A percentile compares a stretch with the other conserved stretches of the same genome.
Conservation (phyloP, 1,140 invertebrate genomes). For the Steinernema khuongi region DNA sequence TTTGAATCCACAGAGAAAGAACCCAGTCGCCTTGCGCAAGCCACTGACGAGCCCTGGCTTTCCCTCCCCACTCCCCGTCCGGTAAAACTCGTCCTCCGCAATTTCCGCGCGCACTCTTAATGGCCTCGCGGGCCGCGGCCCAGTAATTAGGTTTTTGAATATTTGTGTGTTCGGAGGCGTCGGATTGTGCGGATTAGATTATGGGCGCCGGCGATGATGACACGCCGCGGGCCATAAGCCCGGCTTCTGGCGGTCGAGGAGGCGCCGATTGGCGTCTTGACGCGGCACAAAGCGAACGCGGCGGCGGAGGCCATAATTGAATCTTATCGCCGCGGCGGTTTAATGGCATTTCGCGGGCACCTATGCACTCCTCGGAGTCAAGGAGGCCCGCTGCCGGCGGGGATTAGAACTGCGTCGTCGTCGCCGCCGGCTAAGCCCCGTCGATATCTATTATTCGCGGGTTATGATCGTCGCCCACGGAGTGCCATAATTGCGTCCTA, state of each 20-base stretch:
- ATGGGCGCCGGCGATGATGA: too few species aligned
- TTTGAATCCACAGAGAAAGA: too few species aligned
- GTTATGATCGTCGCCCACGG: not conserved
- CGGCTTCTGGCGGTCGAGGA: not conserved
- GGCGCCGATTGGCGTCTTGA: too few species aligned
- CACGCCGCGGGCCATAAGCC: too few species aligned
- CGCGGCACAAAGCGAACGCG: not conserved
- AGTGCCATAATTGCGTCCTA: constrained; percentile 9
- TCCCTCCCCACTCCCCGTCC: too few species aligned
- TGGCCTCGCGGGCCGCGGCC: not conserved
- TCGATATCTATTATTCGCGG: too few species aligned
- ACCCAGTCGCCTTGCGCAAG: too few species aligned
- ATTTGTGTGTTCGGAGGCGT: constrained; percentile 14
- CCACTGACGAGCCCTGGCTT: too few species aligned
- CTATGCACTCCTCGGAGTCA: not conserved
- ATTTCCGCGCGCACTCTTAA: constrained; percentile 9
- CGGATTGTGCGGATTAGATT: constrained; percentile 16
- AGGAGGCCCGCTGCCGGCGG: not conserved
- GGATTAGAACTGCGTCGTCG: not conserved
- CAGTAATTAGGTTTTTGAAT: constrained; percentile 17
- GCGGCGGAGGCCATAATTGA: not conserved
- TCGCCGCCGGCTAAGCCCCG: too few species aligned
- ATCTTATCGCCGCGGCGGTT: not conserved
- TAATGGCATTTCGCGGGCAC: not conserved
- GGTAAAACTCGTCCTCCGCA: too few species aligned